phyloP scores from a whole-genome alignment of 2,113 vertebrate genomes.

The Neodontobutis hainanensis region DNA sequence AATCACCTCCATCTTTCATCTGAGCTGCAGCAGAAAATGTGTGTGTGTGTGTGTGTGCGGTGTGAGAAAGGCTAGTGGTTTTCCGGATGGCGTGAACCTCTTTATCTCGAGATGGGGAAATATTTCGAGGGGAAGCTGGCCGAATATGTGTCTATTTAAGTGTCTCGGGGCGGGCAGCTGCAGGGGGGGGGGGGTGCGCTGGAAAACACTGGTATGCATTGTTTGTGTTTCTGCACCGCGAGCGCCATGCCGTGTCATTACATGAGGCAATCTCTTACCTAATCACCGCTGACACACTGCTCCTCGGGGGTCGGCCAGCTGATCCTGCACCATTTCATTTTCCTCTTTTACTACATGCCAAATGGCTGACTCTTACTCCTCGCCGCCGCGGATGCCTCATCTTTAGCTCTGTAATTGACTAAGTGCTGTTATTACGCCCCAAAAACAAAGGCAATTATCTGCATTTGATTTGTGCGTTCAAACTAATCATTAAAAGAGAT shows the following conservation, averaged over 20 bases:
- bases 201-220: conserved; percentile 74
- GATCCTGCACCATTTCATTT: conserved; percentile 77
- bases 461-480: conserved; percentile 10
- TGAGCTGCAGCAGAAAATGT: conserved; percentile 27
- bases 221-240: conserved; percentile 75
- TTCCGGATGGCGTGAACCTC: conserved; percentile 30
- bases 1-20: conserved; percentile 68
- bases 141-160: conserved; percentile 57
- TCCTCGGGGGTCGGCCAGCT: conserved; percentile 70
- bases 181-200: conserved; percentile 61
- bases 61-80: conserved; percentile 37
- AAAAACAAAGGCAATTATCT: conserved; percentile 7
- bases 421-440: conserved; percentile 38
- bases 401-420: conserved; percentile 24
- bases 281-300: conserved; percentile 75
- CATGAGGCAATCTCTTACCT: conserved; percentile 80
- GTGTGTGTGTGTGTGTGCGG: not conserved
- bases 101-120: conserved; percentile 51
- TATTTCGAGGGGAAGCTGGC: conserved; percentile 24
- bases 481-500: not conserved
- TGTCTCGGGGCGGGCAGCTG: conserved; percentile 62
- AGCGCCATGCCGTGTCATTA: conserved; percentile 77
- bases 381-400: conserved; percentile 23
- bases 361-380: conserved; percentile 65
- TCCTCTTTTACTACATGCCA: conserved; percentile 61